Conservation (phyloP, 2,888 invertebrate genomes). For the Drosophila pseudotakahashii region DNA sequence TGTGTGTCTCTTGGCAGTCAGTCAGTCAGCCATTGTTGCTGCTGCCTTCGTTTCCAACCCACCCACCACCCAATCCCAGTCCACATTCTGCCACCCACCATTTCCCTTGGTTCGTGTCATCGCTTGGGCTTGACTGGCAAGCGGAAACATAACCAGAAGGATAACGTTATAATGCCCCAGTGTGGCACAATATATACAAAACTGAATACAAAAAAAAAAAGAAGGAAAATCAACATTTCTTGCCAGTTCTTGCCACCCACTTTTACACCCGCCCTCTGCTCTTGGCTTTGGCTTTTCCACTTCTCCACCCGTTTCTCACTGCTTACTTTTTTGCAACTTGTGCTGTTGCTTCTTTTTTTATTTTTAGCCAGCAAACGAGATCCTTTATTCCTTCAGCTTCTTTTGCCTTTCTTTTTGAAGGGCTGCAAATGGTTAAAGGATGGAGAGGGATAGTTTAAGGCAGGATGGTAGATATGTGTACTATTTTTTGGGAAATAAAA, state of each 20-base stretch:
- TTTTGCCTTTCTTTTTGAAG: conserved; percentile 10
- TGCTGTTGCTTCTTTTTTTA: conserved; percentile 27
- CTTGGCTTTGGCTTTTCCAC: conserved; percentile 41
- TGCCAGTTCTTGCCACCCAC: conserved; percentile 44
- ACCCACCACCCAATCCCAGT: neutral
- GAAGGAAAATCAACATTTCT: conserved; percentile 64
- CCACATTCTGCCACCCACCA: conserved; percentile 1
- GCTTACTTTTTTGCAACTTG: conserved; percentile 19
- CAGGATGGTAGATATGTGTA: conserved; percentile 15
- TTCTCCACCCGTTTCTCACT: conserved; percentile 28
- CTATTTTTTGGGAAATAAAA: conserved; percentile 15
- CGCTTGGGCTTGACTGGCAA: conserved; percentile 73
- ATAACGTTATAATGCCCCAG: conserved; percentile 84
- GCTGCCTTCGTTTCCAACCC: conserved; percentile 20
- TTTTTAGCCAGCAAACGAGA: conserved; percentile 43
- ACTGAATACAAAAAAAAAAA: conserved; percentile 36
- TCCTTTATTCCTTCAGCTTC: conserved; percentile 43
- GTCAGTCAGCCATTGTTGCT: conserved; percentile 78
- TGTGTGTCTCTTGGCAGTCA: conserved; percentile 74
- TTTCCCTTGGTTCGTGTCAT: conserved; percentile 36
- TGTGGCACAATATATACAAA: conserved; percentile 73
- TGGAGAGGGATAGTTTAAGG: neutral
- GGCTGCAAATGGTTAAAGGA: conserved; percentile 24
- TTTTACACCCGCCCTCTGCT: neutral
- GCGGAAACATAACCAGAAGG: conserved; percentile 84